Evolutionary conservation across 2,113 vertebrate species (phyloP).

Genomic region (Numenius arquata): DNA sequence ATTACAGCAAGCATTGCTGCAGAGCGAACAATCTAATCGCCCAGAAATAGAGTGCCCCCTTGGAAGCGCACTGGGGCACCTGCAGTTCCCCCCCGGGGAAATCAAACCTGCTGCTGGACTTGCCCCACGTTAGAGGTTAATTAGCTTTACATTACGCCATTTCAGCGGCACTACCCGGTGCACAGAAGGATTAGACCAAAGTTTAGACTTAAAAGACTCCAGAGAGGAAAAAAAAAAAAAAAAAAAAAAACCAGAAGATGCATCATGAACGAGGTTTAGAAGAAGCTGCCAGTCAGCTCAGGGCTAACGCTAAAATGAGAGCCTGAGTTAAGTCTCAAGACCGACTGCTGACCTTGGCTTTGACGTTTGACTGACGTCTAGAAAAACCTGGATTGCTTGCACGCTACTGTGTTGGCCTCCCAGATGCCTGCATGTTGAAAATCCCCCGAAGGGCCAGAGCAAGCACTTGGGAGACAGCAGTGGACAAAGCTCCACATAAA

Average conservation of each 20-base stretch:
- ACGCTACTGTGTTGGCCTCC: accelerated
- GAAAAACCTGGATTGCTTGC: not conserved
- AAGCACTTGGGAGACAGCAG: not conserved
- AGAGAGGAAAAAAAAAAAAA: no score
- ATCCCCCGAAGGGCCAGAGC: not conserved
- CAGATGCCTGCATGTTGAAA: not conserved
- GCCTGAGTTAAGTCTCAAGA: not conserved
- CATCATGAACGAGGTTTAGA: not conserved
- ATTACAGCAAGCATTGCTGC: not conserved
- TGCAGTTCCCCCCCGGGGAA: not conserved
- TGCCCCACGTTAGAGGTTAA: not conserved
- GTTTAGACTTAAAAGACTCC: not conserved
- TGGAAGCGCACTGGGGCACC: accelerated
- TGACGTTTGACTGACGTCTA: not conserved
- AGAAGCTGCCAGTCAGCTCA: not conserved
- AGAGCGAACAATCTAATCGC: accelerated
- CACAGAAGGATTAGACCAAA: not conserved
- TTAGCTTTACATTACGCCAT: not conserved
- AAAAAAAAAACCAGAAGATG: not conserved
- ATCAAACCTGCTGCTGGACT: not conserved
- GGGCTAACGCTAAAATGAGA: not conserved
- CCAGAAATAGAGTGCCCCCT: not conserved
- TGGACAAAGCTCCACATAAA: not conserved
- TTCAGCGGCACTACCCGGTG: not conserved
- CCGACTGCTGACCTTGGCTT: not conserved